phyloP scores from a whole-genome alignment of 2,797 vertebrate species.

The Gephyroberyx darwinii region DNA sequence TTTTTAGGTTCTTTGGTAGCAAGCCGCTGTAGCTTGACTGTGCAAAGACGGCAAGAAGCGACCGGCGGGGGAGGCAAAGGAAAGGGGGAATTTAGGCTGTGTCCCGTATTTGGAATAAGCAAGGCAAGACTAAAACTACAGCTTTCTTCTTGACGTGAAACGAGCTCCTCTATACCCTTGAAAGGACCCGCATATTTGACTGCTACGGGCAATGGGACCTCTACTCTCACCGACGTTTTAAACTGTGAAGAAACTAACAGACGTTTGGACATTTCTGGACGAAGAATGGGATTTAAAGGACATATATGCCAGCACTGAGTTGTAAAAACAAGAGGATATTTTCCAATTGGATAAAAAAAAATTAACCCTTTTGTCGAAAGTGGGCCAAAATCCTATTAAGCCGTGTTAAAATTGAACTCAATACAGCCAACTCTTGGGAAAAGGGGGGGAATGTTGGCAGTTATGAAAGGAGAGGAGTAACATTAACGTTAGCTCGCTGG shows the following conservation, averaged over 20 bases:
- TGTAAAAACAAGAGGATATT: constrained; percentile 60
- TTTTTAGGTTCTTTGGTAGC: constrained; percentile 41
- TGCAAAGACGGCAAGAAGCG: constrained; percentile 71
- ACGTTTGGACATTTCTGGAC: constrained; percentile 51
- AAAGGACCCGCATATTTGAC: constrained; percentile 45
- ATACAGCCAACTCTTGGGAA: constrained; percentile 26
- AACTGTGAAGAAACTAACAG: constrained; percentile 62
- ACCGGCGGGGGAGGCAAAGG: constrained; percentile 75
- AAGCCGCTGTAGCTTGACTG: constrained; percentile 67
- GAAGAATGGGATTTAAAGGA: constrained; percentile 77
- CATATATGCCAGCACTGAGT: constrained; percentile 60
- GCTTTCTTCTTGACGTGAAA: constrained; percentile 58
- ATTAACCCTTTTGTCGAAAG: neutral
- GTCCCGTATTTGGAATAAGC: constrained; percentile 75
- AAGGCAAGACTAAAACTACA: constrained; percentile 56
- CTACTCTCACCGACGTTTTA: constrained; percentile 29
- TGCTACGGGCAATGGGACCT: constrained; percentile 36
- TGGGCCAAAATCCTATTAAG: neutral
- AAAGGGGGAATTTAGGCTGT: constrained; percentile 61
- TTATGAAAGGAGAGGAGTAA: constrained; percentile 64
- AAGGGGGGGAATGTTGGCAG: constrained; percentile 52
- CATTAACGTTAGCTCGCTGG: constrained; percentile 63
- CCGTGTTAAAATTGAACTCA: constrained; percentile 4
- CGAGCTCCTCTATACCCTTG: constrained; percentile 60
- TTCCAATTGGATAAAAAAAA: constrained; percentile 39